Evolutionary conservation across 2,797 vertebrate species (phyloP).

Genomic region (Stomatorhinus walkeri): DNA sequence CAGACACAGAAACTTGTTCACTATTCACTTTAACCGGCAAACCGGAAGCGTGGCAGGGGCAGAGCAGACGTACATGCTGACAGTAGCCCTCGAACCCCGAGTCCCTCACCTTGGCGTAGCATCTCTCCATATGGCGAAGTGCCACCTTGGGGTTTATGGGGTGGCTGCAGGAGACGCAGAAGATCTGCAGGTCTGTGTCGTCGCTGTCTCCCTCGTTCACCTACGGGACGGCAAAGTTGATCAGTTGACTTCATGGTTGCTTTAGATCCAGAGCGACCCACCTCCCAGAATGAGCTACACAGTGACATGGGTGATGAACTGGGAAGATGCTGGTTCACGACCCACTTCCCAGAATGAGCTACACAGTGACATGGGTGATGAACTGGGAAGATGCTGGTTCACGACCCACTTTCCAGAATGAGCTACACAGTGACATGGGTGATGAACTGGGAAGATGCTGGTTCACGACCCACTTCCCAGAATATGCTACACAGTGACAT

Average conservation of each 20-base stretch:
- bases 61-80: not conserved
- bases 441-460: not conserved
- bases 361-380: not conserved
- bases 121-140: slow-evolving; percentile 87
- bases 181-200: slow-evolving; percentile 88
- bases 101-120: slow-evolving; percentile 79
- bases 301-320: not conserved
- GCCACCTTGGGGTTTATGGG: slow-evolving; percentile 89
- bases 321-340: not conserved
- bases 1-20: not conserved
- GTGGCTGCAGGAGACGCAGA: slow-evolving; percentile 90
- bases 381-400: not conserved
- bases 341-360: not conserved
- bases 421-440: not conserved
- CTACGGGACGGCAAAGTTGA: slow-evolving; percentile 44
- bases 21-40: not conserved
- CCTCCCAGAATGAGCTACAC: not conserved
- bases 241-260: not conserved
- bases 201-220: slow-evolving; percentile 84
- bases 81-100: not conserved
- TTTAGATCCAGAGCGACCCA: not conserved
- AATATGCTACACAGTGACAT: not conserved
- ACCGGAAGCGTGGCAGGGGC: not conserved
- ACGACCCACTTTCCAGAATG: not conserved
- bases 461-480: not conserved